Conservation (phyloP, 1,140 invertebrate species). For the Belonocnema kinseyi region DNA sequence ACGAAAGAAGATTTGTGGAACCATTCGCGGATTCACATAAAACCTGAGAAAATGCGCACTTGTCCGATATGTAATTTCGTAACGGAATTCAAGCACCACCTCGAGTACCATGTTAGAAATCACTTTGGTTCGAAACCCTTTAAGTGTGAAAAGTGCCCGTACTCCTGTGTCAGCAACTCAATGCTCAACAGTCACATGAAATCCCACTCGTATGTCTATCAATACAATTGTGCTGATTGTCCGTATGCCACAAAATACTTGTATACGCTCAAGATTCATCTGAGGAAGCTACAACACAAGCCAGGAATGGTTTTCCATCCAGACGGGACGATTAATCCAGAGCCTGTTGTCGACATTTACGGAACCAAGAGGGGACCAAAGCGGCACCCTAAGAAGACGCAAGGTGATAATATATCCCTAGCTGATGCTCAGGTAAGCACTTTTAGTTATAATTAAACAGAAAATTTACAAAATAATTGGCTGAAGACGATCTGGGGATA, state of each 20-base stretch:
- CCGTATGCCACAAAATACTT: slow-evolving; percentile 99
- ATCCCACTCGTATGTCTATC: slow-evolving; percentile 97
- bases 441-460: slow-evolving; percentile 60
- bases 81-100: slow-evolving; percentile 98
- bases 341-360: slow-evolving; percentile 93
- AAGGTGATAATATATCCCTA: not conserved
- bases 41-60: slow-evolving; percentile 91
- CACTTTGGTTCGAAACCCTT: slow-evolving; percentile 98
- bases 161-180: slow-evolving; percentile 98
- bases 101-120: slow-evolving; percentile 97
- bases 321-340: slow-evolving; percentile 91
- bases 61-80: slow-evolving; percentile 97
- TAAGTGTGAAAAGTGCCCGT: slow-evolving; percentile 94
- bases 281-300: slow-evolving; percentile 93
- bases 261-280: slow-evolving; percentile 96
- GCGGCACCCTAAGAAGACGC: slow-evolving; percentile 74
- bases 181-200: slow-evolving; percentile 99
- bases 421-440: not conserved
- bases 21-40: slow-evolving; percentile 94
- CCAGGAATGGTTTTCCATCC: slow-evolving; percentile 90
- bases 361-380: slow-evolving; percentile 91
- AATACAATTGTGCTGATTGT: slow-evolving; percentile 96
- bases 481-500: no score
- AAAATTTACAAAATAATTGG: slow-evolving; percentile 89
- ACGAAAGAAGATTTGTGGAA: slow-evolving; percentile 96